Evolutionary conservation across 2,113 vertebrate genomes (phyloP), one percentile per base, ranked within the genome.

Genomic region (Marcusenius ussheri): DNA sequence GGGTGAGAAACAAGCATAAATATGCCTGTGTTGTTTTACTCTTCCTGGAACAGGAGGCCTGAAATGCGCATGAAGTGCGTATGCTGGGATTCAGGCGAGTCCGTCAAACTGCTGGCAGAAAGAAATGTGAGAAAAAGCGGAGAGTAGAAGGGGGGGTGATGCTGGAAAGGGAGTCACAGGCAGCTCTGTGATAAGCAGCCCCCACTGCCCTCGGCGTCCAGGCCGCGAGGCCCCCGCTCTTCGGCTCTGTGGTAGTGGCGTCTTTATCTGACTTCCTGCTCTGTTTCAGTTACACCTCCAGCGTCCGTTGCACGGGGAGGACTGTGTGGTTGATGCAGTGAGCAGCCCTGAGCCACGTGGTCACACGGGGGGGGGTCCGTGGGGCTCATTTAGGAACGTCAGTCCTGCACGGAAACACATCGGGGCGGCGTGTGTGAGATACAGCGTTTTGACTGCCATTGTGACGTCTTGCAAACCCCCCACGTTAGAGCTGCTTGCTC

Each of bases 201-300:
- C 13, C 19, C 86, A 7, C 10, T 49, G 87, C 74, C 74, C 46
- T 19, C 11, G 27, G 53, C 51, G 17, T 35, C 8, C 15, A n/a
- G 58, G 27, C 62, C 53, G 24, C 17, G 51, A 39, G 90, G 56
- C 51, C 87, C 87, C 47, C 6, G 9, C 31, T 66, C 17, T n/a
- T 39, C 39, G 27, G 74, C 39, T 47, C 7, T 49, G 49, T 86
- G 80, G 6, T 53, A 19, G 53, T 51, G 80, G 21, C 56, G 31
- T 74, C 66, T n/a, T 80, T 46, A 58, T 77, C 90, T 90, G n/a
- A 62, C 86, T 83, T 90, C 90, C 90, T 88, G 87, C 83, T 90
- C 74, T 90, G 51, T 39, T 80, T 88, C 51, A 50, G 62, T 87
- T 58, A 62, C 15, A 88, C 21, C 51, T 17, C 46, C 46, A 17